Evolutionary conservation across 2,113 vertebrate species (phyloP).

Genomic region (Dromiciops gliroides): DNA sequence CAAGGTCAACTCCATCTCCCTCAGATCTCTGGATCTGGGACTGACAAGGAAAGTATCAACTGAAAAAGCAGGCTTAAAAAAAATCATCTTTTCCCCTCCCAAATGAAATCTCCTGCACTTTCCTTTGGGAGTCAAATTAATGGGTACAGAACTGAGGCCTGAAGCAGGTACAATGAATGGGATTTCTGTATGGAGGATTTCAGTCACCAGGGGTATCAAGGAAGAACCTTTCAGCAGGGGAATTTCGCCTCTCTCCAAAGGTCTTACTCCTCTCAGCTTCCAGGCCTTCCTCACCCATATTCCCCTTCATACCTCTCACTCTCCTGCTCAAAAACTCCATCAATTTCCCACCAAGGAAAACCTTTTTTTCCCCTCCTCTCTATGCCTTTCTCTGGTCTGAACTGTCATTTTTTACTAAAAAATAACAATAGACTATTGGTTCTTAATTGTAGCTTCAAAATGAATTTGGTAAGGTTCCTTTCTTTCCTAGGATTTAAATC

Average conservation of each 20-base stretch:
- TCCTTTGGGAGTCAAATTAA: background rate
- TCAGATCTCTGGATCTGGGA: background rate
- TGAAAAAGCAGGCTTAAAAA: background rate
- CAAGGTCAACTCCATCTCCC: background rate
- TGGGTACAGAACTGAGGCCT: background rate
- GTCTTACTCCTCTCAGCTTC: background rate
- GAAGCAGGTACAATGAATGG: background rate
- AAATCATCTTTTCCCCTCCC: background rate
- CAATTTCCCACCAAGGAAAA: background rate
- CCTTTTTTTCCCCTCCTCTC: conserved; percentile 19
- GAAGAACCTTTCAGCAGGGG: fast-evolving
- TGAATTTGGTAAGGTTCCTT: background rate
- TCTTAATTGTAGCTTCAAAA: background rate
- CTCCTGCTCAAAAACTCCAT: background rate
- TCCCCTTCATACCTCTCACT: background rate
- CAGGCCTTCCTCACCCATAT: background rate
- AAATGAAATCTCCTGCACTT: background rate
- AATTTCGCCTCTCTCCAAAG: background rate
- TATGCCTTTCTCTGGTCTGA: background rate
- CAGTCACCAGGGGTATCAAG: background rate
- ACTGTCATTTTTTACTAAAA: background rate
- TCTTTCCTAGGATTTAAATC: background rate
- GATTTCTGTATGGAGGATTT: background rate
- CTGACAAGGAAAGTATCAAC: background rate
- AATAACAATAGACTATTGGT: background rate